Base-by-base conservation (phyloP, 2,113 vertebrate genomes). In the Alaudala cheleensis region DNA sequence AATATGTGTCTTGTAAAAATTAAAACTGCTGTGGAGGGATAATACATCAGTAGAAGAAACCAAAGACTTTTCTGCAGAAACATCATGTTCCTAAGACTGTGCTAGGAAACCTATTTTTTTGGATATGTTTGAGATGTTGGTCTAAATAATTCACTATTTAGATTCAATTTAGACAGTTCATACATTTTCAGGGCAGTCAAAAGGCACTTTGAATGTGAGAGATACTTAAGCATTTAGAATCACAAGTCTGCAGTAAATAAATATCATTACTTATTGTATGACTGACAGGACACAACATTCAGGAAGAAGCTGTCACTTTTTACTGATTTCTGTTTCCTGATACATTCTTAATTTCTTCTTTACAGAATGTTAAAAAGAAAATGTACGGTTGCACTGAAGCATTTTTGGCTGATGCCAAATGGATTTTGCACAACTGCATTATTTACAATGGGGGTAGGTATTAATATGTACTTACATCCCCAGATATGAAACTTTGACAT, bases 361-460 rank as follows among this genome's bases (percentile, higher is more conserved):
- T 66, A 50, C 93, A 99, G 99, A 99, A 99, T 95, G 98, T 99
- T 93, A 99, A 99, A 97, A 99, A 99, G 98, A 99, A 99, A 98
- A 99, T 99, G 99, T 99, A 99, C 54, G 99, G 99, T 95, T 99
- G 99, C 97, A 99, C 99, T 14, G 99, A 99, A 98, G 99, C 99
- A 86, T 99, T 99, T 98, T 97, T 99, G 96, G 99, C 99, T 56
- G 99, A 99, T 77, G 98, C 99, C 96, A 99, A 99, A 97, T 99
- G 99, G 99, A 99, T 99, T 96, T 98, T 99, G 92, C 99, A 99
- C 98, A 99, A 99, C 97, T 99, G 99, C 97, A 99, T 99, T 96
- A 99, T 99, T 97, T 99, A 99, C 97, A 99, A 99, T 78, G 99
- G 99, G 96, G 99, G 99, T 99, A 96, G 96, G 97, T 97, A 51